Conservation (phyloP, 2,888 invertebrate species). For the Trichopria drosophilae region DNA sequence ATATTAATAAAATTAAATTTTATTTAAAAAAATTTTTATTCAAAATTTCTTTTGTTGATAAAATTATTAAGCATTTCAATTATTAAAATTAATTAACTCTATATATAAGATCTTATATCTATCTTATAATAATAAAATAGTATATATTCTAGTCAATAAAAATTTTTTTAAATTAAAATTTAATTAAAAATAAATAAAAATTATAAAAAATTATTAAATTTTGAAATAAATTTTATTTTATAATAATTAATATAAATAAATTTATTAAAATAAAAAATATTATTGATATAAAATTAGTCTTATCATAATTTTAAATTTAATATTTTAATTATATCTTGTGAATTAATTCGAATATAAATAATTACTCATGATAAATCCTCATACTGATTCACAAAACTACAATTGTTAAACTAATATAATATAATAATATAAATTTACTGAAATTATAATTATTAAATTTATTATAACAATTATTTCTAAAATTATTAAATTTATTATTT, state of each 20-base stretch:
- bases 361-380: constrained; percentile 68
- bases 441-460: constrained; percentile 65
- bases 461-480: constrained; percentile 63
- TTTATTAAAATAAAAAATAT: constrained; percentile 50
- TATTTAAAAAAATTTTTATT: constrained; percentile 62
- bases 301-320: constrained; percentile 31
- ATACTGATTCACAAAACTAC: constrained; percentile 68
- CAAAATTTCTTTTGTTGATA: no score
- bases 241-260: constrained; percentile 60
- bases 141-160: no score
- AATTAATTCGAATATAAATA: constrained; percentile 65
- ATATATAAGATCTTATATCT: constrained; percentile 22
- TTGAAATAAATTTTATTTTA: constrained; percentile 63
- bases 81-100: constrained; percentile 54
- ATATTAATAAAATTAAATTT: constrained; percentile 63
- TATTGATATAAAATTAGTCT: constrained; percentile 51
- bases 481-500: constrained; percentile 55
- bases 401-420: constrained; percentile 67
- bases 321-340: constrained; percentile 62
- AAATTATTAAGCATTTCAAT: constrained; percentile 63
- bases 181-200: constrained; percentile 60
- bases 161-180: constrained; percentile 48
- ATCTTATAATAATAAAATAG: no score
- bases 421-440: constrained; percentile 60
- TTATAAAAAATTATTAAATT: constrained; percentile 59